These are phyloP conservation scores for Acanthaster planci DNA, from an alignment of 35 echinoderm and acorn worm genomes.

Conservation along the genomic window DNA sequence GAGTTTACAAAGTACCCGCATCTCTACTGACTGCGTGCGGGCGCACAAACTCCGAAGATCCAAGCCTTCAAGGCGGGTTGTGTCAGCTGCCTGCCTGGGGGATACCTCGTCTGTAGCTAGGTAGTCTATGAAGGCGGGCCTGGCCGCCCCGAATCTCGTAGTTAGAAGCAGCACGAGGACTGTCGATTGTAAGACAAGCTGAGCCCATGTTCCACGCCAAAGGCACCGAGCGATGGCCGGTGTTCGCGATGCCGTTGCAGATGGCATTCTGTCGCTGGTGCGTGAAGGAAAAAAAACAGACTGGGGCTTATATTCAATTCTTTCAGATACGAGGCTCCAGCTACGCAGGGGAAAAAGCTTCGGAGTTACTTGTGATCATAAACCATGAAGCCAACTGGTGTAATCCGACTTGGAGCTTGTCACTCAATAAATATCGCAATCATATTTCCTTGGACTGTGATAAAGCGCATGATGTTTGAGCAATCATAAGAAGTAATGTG, in stretches of 20 bases:
- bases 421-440: background rate
- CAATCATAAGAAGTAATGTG: background rate
- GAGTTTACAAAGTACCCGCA: background rate
- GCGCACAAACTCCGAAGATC: constrained; percentile 5
- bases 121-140: background rate
- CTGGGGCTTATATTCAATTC: background rate
- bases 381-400: background rate
- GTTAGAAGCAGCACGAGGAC: background rate
- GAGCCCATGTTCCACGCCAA: background rate
- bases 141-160: background rate
- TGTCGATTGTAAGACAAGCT: background rate
- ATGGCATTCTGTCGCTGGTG: background rate
- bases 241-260: background rate
- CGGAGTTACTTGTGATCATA: background rate
- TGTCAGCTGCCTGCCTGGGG: background rate
- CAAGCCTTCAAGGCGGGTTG: background rate
- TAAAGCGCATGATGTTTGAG: background rate
- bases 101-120: background rate
- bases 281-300: background rate
- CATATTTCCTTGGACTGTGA: background rate
- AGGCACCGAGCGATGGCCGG: background rate
- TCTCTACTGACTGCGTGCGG: background rate
- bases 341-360: background rate
- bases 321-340: background rate
- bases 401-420: background rate